Evolutionary conservation across 2,888 invertebrate species (phyloP).

Genomic region (Deilephila porcellus): DNA sequence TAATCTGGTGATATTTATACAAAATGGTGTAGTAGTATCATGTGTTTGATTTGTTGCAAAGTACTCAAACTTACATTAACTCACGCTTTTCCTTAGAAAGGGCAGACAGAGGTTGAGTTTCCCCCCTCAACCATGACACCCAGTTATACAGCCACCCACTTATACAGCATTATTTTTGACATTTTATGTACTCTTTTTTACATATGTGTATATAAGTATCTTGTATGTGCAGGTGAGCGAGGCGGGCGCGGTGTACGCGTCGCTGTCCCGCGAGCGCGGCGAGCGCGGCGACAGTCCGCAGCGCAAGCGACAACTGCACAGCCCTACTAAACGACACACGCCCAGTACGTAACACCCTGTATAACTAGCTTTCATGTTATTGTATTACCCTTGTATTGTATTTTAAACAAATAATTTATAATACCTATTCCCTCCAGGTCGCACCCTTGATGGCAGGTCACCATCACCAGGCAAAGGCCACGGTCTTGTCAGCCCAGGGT

Average conservation of each 20-base stretch:
- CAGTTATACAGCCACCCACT: too few species aligned
- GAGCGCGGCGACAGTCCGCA: constrained; percentile 93
- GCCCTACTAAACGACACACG: constrained; percentile 93
- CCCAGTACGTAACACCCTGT: constrained; percentile 76
- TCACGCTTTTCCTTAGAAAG: too few species aligned
- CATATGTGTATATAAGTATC: too few species aligned
- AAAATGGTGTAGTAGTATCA: too few species aligned
- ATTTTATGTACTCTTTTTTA: too few species aligned
- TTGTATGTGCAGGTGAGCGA: constrained; percentile 87
- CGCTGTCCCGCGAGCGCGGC: constrained; percentile 88
- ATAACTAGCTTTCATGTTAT: background rate
- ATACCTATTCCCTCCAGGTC: constrained; percentile 69
- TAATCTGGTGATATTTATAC: too few species aligned
- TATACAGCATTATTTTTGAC: too few species aligned
- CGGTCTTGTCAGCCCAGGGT: constrained; percentile 87
- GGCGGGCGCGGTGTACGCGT: constrained; percentile 94
- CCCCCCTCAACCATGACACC: too few species aligned
- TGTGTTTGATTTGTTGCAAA: too few species aligned
- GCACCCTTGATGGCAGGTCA: constrained; percentile 90
- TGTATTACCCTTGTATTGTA: too few species aligned
- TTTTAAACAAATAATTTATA: constrained; percentile 68
- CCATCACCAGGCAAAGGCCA: constrained; percentile 92
- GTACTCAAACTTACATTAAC: too few species aligned
- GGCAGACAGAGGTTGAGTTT: too few species aligned
- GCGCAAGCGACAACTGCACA: constrained; percentile 89